Percentiles rank a stretch among this genome's conserved stretches.
Evolutionary conservation across 2,888 invertebrate genomes (phyloP).

Genomic region (Celastrina argiolus): DNA sequence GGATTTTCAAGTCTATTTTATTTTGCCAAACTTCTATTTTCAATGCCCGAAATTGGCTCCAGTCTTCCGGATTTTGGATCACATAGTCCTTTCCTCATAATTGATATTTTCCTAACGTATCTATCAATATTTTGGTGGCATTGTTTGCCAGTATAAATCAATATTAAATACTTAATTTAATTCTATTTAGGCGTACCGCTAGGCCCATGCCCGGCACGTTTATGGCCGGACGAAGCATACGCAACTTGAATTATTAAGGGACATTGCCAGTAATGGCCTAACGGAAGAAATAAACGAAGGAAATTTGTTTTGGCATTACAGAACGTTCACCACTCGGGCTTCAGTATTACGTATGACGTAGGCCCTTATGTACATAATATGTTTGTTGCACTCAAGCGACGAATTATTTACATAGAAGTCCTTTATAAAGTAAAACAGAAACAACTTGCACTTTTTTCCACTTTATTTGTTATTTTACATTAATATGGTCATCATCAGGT

Average conservation of each 20-base stretch:
- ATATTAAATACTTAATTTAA: conserved; percentile 1
- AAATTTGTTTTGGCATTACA: conserved; percentile 2
- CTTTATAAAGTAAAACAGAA: too few relatives aligned
- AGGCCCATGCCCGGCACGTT: conserved; percentile 27
- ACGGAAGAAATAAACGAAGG: conserved; percentile 12
- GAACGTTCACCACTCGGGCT: not conserved
- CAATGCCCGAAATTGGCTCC: too few relatives aligned
- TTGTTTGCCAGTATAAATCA: conserved; percentile 2
- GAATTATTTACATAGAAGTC: not conserved
- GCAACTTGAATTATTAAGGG: conserved; percentile 26
- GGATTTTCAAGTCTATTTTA: too few relatives aligned
- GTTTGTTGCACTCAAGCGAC: not conserved
- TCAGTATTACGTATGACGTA: not conserved
- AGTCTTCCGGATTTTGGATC: too few relatives aligned
- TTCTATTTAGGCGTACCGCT: conserved; percentile 24
- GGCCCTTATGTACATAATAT: not conserved
- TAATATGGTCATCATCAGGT: too few relatives aligned
- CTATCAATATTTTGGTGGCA: conserved; percentile 2
- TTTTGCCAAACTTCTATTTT: too few relatives aligned
- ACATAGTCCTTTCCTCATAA: too few relatives aligned
- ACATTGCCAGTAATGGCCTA: not conserved
- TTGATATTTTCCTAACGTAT: not conserved
- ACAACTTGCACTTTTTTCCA: too few relatives aligned
- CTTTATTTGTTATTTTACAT: too few relatives aligned
- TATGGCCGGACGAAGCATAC: conserved; percentile 26